Conservation (phyloP, 2,797 vertebrate species). For the Siniperca scherzeri region DNA sequence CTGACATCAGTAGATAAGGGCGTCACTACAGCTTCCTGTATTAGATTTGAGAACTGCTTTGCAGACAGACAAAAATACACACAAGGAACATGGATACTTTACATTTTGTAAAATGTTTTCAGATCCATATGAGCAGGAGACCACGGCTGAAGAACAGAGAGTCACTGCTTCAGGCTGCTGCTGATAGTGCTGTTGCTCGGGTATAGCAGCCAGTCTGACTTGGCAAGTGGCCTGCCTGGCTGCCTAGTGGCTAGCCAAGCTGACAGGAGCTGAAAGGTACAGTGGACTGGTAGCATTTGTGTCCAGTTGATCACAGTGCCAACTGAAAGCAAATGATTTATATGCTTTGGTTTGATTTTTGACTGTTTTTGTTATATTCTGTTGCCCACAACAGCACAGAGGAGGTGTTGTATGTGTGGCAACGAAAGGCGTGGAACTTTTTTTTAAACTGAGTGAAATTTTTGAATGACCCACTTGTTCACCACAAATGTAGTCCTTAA, state of each 20-base stretch:
- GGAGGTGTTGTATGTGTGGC: background rate
- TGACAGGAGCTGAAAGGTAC: slow-evolving; percentile 43
- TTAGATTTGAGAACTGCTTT: background rate
- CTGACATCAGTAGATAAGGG: slow-evolving; percentile 8
- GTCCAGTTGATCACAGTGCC: slow-evolving; percentile 15
- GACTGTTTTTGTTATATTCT: slow-evolving; percentile 2
- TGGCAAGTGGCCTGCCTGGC: slow-evolving; percentile 29
- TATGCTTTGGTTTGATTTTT: slow-evolving; percentile 12
- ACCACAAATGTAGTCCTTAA: background rate
- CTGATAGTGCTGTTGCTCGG: slow-evolving; percentile 13
- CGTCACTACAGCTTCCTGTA: background rate
- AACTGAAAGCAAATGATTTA: slow-evolving; percentile 32
- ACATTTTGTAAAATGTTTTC: background rate
- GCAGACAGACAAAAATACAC: slow-evolving; percentile 5
- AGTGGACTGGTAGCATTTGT: slow-evolving; percentile 5
- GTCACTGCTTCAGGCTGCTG: slow-evolving; percentile 6
- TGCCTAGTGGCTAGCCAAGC: slow-evolving; percentile 19
- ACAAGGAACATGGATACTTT: background rate
- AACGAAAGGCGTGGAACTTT: background rate
- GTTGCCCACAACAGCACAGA: background rate
- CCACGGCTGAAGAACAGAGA: background rate
- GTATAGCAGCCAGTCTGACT: slow-evolving; percentile 19
- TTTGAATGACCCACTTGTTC: background rate
- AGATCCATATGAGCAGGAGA: slow-evolving; percentile 16
- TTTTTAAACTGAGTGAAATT: background rate